Percentiles rank a stretch among this genome's conserved stretches.
Evolutionary conservation across 2,888 invertebrate species (phyloP).

Genomic region (Punctoribates punctum): DNA sequence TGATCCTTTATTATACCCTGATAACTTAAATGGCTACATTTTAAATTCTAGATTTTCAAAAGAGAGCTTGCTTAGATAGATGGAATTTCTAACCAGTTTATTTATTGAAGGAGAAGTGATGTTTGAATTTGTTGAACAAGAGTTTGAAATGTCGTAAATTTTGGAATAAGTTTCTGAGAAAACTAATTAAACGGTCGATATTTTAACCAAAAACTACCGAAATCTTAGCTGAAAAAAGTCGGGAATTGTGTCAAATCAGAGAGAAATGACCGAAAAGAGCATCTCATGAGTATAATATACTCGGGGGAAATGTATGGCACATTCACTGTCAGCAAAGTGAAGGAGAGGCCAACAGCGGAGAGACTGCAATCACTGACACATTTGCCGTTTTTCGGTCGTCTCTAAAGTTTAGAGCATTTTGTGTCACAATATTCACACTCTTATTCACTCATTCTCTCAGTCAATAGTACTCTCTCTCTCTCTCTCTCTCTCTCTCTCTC

Average conservation of each 20-base stretch:
- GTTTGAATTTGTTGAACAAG: too few species aligned
- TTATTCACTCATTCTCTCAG: background rate
- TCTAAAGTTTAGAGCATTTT: constrained; percentile 26
- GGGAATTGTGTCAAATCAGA: constrained; percentile 3
- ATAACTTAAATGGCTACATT: too few species aligned
- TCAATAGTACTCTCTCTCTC: background rate
- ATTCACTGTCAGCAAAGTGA: background rate
- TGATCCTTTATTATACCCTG: too few species aligned
- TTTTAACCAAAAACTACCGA: background rate
- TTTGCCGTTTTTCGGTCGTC: constrained; percentile 18
- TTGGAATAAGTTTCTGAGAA: too few species aligned
- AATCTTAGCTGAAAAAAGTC: background rate
- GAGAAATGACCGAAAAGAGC: background rate
- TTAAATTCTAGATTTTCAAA: too few species aligned
- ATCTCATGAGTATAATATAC: constrained; percentile 27
- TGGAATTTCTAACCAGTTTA: too few species aligned
- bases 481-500: constrained; percentile 8
- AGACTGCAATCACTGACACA: constrained; percentile 26
- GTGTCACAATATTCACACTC: background rate
- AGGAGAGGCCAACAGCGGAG: constrained; percentile 22
- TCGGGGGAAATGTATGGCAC: constrained; percentile 26
- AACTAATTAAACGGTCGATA: background rate
- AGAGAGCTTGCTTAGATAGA: too few species aligned
- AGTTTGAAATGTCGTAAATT: too few species aligned
- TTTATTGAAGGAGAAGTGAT: too few species aligned